Evolutionary conservation across 2,888 invertebrate species (phyloP), one percentile per base, ranked within the genome.

Genomic region (Galeruca laticollis): DNA sequence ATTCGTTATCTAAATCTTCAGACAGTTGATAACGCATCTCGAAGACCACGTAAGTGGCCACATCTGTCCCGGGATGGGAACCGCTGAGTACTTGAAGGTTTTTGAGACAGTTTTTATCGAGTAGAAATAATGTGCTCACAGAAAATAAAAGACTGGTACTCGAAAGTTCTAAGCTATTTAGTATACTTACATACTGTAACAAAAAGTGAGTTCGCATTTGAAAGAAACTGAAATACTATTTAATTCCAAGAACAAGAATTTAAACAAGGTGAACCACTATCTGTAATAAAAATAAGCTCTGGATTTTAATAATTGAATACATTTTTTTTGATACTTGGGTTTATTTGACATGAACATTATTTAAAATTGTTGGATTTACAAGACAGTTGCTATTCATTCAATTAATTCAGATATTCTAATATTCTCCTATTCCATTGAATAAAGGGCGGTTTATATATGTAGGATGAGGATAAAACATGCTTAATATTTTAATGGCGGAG

Each of bases 1-100:
- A 72, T 67, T 68, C 69, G 62, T 76, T 80, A 80, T 81, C 81
- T 75, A 59, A 68, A 78, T 79, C 79, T 78, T 68, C 68, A 75
- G 76, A 75, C 74, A 70, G 51, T 63, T 72, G 80, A 79, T 79
- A 80, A 79, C 75, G 73, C 78, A 81, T 81, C 80, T 80, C 67
- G 75, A 52, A 56, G 59, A 60, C 76, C 77, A 75, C 77, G 76
- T 75, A 77, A 79, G 79, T 79, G 76, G 78, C 78, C 77, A 78
- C 78, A 78, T 78, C 80, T 80, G 80, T 75, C 73, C 68, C 60
- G 69, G 71, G 76, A 75, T 75, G 76, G 73, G 61, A 52, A 31
- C 67, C 52, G 43, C 49, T 37, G 37, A 67, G 40, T 61, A 61
- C 61, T 35, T 60, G 49, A 61, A 60, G 43, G 60, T 52, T 54